phyloP scores from a whole-genome alignment of 2,797 vertebrate genomes.

The Somateria mollissima region DNA sequence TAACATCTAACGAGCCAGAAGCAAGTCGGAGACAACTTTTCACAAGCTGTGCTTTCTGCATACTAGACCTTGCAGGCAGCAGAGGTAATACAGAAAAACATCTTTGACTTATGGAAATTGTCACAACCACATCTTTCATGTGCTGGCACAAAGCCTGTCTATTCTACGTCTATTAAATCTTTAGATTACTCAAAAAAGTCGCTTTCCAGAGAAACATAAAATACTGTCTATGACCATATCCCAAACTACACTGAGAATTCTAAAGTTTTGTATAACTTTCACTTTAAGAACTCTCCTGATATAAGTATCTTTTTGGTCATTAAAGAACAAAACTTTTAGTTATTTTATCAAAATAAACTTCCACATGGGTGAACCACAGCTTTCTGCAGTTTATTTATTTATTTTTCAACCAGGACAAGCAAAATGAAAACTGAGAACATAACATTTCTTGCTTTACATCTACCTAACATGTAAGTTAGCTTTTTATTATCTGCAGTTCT shows the following conservation, averaged over 20 bases:
- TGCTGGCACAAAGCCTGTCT: background rate
- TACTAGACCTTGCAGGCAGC: background rate
- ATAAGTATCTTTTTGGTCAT: background rate
- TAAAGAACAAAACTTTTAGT: background rate
- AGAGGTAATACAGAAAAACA: background rate
- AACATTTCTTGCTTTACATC: background rate
- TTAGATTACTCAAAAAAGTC: background rate
- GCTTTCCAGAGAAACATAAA: background rate
- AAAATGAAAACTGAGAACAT: background rate
- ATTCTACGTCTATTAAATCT: background rate
- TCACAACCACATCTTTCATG: rapidly evolving
- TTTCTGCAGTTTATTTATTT: background rate
- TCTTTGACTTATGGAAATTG: background rate
- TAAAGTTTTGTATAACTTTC: background rate
- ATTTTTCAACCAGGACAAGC: background rate
- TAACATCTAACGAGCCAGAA: background rate
- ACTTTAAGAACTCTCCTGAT: background rate
- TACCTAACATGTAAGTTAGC: background rate
- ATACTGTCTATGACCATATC: background rate
- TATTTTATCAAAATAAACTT: background rate
- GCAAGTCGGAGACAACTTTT: background rate
- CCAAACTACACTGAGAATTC: too few species aligned
- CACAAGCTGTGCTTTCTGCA: background rate
- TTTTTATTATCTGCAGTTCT: background rate
- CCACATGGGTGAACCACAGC: background rate